Conservation (phyloP, 2,113 vertebrate genomes). For the Peromyscus californicus region DNA sequence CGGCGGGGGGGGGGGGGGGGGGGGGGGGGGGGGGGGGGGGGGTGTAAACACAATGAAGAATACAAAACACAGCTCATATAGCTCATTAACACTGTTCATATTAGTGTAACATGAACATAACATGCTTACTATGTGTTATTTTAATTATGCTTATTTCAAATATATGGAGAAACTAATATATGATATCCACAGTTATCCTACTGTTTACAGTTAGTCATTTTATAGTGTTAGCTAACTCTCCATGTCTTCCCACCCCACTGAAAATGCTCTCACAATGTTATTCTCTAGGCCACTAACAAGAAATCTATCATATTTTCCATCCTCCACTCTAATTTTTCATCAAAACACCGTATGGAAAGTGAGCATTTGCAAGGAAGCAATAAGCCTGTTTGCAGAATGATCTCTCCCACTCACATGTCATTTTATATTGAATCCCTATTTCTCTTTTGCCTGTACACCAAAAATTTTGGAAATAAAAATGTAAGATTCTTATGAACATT, state of each 20-base stretch:
- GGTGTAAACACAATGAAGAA: not conserved
- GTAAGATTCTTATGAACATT: conserved; percentile 81
- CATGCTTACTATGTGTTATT: not conserved
- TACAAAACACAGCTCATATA: not conserved
- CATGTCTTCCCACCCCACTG: not conserved
- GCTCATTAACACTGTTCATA: not conserved
- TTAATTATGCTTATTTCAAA: conserved; percentile 43
- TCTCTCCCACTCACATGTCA: conserved; percentile 51
- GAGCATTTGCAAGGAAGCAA: conserved; percentile 43
- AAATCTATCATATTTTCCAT: conserved; percentile 53
- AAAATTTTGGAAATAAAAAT: conserved; percentile 83
- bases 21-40: rapidly evolving
- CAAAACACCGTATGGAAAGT: conserved; percentile 32
- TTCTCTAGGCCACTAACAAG: not conserved
- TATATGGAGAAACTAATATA: not conserved
- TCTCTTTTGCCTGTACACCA: conserved; percentile 72
- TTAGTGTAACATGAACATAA: not conserved
- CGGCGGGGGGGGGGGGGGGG: rapidly evolving
- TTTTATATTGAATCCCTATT: conserved; percentile 39
- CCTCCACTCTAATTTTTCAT: conserved; percentile 25
- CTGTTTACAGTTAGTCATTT: conserved; percentile 21
- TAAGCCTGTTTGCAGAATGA: conserved; percentile 51
- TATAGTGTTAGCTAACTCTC: not conserved
- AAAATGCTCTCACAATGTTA: not conserved
- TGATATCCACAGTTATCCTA: not conserved